A percentile compares a stretch with the other conserved stretches of the same genome.
phyloP scores from a whole-genome alignment of 2,113 vertebrate species.

The Tychaedon coryphoeus region DNA sequence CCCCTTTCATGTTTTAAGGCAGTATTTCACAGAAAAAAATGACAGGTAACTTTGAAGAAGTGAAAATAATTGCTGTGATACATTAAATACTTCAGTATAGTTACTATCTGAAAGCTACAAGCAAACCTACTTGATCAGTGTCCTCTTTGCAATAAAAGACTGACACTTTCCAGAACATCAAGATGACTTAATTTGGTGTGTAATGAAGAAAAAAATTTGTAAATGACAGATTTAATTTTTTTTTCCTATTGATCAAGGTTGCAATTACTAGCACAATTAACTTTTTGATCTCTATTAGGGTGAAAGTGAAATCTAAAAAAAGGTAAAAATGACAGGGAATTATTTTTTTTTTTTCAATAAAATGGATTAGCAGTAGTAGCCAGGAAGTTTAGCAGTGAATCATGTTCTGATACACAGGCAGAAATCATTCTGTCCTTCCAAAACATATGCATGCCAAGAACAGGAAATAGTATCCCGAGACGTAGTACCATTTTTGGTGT shows the following conservation, averaged over 20 bases:
- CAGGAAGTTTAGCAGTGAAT: neutral
- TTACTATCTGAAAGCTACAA: neutral
- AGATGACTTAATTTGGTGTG: neutral
- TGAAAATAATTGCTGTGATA: neutral
- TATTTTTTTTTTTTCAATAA: neutral
- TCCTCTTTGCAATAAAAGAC: neutral
- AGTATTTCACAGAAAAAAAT: neutral
- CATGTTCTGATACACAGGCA: neutral
- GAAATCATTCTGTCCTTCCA: neutral
- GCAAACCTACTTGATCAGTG: neutral
- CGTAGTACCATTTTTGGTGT: neutral
- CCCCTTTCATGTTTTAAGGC: neutral
- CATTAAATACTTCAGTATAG: neutral
- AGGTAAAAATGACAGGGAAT: neutral
- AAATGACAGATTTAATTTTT: neutral
- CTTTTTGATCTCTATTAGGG: neutral
- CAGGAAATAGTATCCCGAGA: neutral
- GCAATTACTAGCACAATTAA: neutral
- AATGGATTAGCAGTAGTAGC: neutral
- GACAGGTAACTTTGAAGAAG: neutral
- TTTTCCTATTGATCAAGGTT: neutral
- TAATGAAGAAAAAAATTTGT: neutral
- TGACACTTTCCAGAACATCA: neutral
- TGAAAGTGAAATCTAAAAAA: neutral
- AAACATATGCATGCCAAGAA: neutral